phyloP scores from a whole-genome alignment of 2,888 invertebrate species.

The Phorcus lineatus region DNA sequence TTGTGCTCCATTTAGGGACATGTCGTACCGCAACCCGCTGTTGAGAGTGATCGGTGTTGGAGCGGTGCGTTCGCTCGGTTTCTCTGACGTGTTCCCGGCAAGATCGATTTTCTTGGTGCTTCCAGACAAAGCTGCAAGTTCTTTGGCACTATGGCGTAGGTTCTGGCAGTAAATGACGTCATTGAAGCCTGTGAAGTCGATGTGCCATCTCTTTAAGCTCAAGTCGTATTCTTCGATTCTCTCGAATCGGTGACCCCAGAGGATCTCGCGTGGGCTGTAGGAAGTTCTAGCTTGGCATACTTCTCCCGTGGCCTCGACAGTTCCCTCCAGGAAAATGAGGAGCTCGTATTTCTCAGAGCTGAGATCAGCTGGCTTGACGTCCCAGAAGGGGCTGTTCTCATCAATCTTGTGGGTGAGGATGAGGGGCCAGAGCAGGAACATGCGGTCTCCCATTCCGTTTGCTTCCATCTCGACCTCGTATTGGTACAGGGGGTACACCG shows the following conservation, averaged over 20 bases:
- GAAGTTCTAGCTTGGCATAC: constrained; percentile 76
- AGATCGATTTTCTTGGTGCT: not conserved
- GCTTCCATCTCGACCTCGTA: constrained; percentile 93
- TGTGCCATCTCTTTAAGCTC: constrained; percentile 55
- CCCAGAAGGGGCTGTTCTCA: constrained; percentile 90
- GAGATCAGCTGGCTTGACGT: constrained; percentile 91
- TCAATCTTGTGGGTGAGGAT: constrained; percentile 96
- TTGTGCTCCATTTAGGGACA: constrained; percentile 5
- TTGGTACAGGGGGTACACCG: constrained; percentile 93
- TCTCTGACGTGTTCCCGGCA: not conserved
- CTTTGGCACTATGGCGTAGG: constrained; percentile 47
- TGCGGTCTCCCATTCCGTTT: constrained; percentile 91
- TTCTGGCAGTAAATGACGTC: constrained; percentile 61
- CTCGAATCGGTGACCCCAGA: constrained; percentile 71
- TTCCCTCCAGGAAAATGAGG: constrained; percentile 93
- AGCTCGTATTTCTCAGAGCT: constrained; percentile 93
- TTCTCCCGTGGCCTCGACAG: constrained; percentile 88
- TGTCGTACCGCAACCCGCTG: constrained; percentile 10
- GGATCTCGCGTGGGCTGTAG: constrained; percentile 74
- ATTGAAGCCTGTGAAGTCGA: constrained; percentile 65
- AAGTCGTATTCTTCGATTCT: constrained; percentile 67
- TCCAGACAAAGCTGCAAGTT: constrained; percentile 31
- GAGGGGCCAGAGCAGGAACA: constrained; percentile 98
- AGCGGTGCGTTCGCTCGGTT: not conserved
- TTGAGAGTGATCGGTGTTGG: not conserved